Percentiles rank a stretch among this genome's conserved stretches.
These are phyloP conservation scores for Chromobotia macracanthus DNA, from an alignment of 2,797 vertebrate species.

Conservation along the genomic window DNA sequence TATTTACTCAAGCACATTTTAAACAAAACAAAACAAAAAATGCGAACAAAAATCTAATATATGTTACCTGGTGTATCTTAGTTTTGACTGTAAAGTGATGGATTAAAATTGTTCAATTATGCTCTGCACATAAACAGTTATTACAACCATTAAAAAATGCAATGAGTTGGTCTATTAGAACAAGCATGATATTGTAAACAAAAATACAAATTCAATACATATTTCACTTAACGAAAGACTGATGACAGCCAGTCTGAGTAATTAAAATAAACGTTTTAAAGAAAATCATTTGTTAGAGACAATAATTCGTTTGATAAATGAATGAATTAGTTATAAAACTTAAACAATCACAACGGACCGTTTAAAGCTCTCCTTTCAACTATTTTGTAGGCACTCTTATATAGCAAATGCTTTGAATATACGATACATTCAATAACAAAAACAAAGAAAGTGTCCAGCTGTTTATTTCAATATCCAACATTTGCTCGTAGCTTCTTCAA, in stretches of 20 bases:
- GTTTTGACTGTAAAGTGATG: too few species aligned
- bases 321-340: background rate
- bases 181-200: background rate
- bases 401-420: too few species aligned
- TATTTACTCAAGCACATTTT: background rate
- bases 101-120: too few species aligned
- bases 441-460: background rate
- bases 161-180: too few species aligned
- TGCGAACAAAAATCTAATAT: too few species aligned
- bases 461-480: background rate
- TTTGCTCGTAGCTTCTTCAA: background rate
- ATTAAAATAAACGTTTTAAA: background rate
- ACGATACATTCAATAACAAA: too few species aligned
- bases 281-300: background rate
- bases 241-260: background rate
- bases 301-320: slow-evolving; percentile 4
- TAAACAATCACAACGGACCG: background rate
- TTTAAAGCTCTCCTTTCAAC: too few species aligned
- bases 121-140: too few species aligned
- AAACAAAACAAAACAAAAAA: background rate
- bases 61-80: too few species aligned
- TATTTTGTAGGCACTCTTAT: too few species aligned
- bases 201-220: background rate
- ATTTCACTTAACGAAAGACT: slow-evolving; percentile 13
- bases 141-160: too few species aligned